A percentile compares a stretch with the other conserved stretches of the same genome.
Conservation (phyloP, 1,140 invertebrate species). For the Maconellicoccus hirsutus region DNA sequence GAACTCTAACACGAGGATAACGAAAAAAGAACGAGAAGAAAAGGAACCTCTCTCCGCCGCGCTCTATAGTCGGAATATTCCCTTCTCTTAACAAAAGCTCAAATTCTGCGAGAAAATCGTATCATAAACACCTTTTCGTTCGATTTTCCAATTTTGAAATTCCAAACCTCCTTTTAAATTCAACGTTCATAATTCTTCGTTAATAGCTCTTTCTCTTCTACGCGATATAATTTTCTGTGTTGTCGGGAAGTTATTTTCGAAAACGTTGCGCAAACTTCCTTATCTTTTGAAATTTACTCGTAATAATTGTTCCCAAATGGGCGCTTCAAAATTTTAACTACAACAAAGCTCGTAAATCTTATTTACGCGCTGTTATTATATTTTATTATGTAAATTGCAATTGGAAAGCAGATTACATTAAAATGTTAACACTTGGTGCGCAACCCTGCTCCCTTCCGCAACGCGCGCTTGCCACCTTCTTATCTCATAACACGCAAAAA, state of each 20-base stretch:
- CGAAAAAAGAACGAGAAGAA: too few species aligned
- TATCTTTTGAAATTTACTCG: constrained; percentile 9
- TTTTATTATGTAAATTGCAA: constrained; percentile 5
- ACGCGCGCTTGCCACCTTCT: too few species aligned
- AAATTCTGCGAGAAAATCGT: too few species aligned
- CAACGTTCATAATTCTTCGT: neutral
- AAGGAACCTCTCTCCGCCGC: too few species aligned
- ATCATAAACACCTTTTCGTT: neutral
- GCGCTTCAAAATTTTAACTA: constrained; percentile 9
- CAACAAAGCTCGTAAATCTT: constrained; percentile 8
- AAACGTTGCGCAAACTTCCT: constrained; percentile 7
- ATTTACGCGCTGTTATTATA: neutral
- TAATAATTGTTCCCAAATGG: constrained; percentile 9
- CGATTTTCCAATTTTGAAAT: constrained; percentile 9
- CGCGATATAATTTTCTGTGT: neutral
- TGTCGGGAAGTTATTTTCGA: constrained; percentile 7
- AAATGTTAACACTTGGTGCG: neutral
- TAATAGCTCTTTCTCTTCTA: neutral
- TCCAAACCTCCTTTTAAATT: neutral
- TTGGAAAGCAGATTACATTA: constrained; percentile 4
- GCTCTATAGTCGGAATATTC: too few species aligned
- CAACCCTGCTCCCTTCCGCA: too few species aligned
- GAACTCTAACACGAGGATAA: too few species aligned
- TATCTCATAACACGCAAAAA: too few species aligned
- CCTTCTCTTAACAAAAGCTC: too few species aligned